These are phyloP conservation scores for Hirtodrosophila duncani DNA, from an alignment of 2,888 invertebrate species.

Conservation along the genomic window DNA sequence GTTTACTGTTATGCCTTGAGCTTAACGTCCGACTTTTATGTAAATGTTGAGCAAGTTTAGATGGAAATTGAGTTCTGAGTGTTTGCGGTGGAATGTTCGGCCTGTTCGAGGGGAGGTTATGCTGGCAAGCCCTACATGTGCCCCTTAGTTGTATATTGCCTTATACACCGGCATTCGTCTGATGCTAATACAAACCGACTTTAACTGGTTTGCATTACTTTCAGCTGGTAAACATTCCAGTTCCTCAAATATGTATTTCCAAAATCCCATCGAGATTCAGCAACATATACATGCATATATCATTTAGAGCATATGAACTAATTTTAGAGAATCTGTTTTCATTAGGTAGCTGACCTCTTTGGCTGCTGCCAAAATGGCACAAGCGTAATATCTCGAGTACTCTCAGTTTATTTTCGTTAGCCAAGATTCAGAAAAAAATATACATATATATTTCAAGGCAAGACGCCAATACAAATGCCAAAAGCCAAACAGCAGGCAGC, in stretches of 20 bases:
- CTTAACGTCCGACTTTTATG: constrained; percentile 36
- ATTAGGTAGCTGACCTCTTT: constrained; percentile 18
- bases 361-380: background rate
- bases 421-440: constrained; percentile 2
- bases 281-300: background rate
- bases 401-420: constrained; percentile 14
- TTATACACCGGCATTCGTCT: background rate
- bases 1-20: constrained; percentile 41
- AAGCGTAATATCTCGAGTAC: constrained; percentile 1
- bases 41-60: constrained; percentile 33
- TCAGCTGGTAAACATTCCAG: background rate
- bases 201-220: constrained; percentile 19
- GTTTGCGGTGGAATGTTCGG: background rate
- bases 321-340: background rate
- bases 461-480: constrained; percentile 40
- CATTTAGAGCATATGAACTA: background rate
- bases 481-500: constrained; percentile 11
- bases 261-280: background rate
- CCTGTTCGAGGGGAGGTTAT: background rate
- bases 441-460: constrained; percentile 48
- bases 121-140: constrained; percentile 25
- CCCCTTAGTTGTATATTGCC: background rate
- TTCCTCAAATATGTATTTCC: constrained; percentile 6
- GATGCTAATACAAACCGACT: constrained; percentile 15
- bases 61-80: background rate